A percentile compares a stretch with the other conserved stretches of the same genome.
These are phyloP conservation scores for Pelobates cultripes DNA, from an alignment of 2,797 vertebrate species.

Conservation along the genomic window DNA sequence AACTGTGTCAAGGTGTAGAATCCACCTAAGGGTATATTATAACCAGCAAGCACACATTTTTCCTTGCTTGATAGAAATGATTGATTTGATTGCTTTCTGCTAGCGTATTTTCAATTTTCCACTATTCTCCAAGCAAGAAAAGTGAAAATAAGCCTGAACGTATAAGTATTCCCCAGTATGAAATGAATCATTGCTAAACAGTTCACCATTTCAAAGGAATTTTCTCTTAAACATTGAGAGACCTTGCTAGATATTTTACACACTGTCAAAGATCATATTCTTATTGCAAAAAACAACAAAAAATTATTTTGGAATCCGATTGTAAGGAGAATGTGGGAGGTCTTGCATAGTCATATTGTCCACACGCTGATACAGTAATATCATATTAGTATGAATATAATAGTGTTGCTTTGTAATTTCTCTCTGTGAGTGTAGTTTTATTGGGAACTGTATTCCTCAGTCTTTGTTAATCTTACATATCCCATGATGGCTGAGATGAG, in stretches of 20 bases:
- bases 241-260: not conserved
- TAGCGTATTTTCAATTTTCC: conserved; percentile 25
- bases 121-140: conserved; percentile 18
- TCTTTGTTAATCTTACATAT: conserved; percentile 1
- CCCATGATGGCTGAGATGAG: conserved; percentile 23
- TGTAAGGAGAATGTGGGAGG: not conserved
- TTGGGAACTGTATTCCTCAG: conserved; percentile 2
- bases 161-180: conserved; percentile 16
- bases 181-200: conserved; percentile 21
- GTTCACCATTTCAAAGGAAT: not conserved
- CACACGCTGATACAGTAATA: not conserved
- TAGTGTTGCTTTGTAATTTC: conserved; percentile 5
- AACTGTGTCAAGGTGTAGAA: conserved; percentile 35
- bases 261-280: not conserved
- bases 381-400: not conserved
- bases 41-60: not conserved
- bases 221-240: not conserved
- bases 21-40: conserved; percentile 14
- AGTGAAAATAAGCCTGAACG: not conserved
- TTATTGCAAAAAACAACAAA: not conserved
- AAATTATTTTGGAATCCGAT: not conserved
- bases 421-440: conserved; percentile 10
- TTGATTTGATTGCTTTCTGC: conserved; percentile 42
- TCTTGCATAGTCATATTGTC: not conserved
- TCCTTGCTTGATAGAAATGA: conserved; percentile 30